Evolutionary conservation across 2,113 vertebrate genomes (phyloP).

Genomic region (Manacus vitellinus): DNA sequence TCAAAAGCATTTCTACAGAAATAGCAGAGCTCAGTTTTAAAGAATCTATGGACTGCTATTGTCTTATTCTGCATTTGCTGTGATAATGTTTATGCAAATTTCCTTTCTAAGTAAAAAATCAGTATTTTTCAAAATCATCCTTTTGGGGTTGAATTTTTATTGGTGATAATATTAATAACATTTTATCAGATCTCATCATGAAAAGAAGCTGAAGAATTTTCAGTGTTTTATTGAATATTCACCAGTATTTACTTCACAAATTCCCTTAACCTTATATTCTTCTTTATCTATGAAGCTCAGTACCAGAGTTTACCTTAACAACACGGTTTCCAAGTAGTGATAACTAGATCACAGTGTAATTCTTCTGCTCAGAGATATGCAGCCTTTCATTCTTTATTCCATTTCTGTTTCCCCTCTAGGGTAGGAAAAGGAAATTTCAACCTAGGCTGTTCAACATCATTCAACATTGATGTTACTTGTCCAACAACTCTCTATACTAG

Average conservation of each 20-base stretch:
- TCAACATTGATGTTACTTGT: slow-evolving; percentile 47
- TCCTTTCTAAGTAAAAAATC: neutral
- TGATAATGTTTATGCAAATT: neutral
- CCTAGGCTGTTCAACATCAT: slow-evolving; percentile 52
- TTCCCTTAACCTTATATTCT: slow-evolving; percentile 21
- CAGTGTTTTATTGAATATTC: neutral
- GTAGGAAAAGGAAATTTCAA: slow-evolving; percentile 48
- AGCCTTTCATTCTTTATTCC: slow-evolving; percentile 67
- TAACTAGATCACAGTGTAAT: slow-evolving; percentile 65
- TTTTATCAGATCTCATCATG: neutral
- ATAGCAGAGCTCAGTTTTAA: neutral
- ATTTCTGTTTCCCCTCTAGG: slow-evolving; percentile 58
- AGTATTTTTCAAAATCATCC: neutral
- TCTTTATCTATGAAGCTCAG: slow-evolving; percentile 60
- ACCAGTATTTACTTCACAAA: slow-evolving; percentile 10
- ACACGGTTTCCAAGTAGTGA: slow-evolving; percentile 10
- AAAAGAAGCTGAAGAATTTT: slow-evolving; percentile 26
- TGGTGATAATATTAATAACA: neutral
- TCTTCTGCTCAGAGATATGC: slow-evolving; percentile 36
- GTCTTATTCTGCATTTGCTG: neutral
- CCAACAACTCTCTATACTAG: neutral
- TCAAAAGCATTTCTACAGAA: neutral
- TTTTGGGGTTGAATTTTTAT: neutral
- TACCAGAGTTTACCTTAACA: slow-evolving; percentile 26
- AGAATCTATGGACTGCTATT: neutral